Conservation (phyloP, 1,140 invertebrate species). For the Drosophila sp. region DNA sequence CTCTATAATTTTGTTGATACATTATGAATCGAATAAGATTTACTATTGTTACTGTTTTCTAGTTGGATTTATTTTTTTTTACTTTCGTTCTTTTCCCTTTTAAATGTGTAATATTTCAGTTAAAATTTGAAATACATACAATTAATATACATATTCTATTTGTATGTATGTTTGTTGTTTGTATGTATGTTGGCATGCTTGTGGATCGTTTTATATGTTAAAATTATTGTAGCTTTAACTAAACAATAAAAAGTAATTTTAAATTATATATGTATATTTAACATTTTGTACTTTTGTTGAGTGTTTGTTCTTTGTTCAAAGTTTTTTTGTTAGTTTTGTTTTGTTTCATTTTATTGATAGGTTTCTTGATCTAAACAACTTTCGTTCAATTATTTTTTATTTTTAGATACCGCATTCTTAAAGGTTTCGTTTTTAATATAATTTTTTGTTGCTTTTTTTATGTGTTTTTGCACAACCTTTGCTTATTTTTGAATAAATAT, state of each 20-base stretch:
- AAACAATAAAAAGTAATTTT: conserved; percentile 74
- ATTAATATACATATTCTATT: conserved; percentile 29
- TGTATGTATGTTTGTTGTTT: conserved; percentile 18
- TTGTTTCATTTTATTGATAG: conserved; percentile 34
- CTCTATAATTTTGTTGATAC: conserved; percentile 28
- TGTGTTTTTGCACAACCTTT: conserved; percentile 83
- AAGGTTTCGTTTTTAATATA: conserved; percentile 62
- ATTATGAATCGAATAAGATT: conserved; percentile 38
- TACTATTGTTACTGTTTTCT: conserved; percentile 32
- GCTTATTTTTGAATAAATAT: conserved; percentile 83
- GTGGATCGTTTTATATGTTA: conserved; percentile 46
- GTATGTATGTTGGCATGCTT: conserved; percentile 48
- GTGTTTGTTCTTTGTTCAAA: conserved; percentile 71
- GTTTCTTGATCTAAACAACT: conserved; percentile 49
- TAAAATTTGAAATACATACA: conserved; percentile 51
- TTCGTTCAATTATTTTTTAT: conserved; percentile 48
- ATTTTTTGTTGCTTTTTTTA: conserved; percentile 75
- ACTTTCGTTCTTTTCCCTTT: background rate
- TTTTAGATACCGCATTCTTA: conserved; percentile 66
- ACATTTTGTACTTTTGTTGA: conserved; percentile 83
- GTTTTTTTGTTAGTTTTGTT: conserved; percentile 34
- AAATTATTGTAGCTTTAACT: conserved; percentile 67
- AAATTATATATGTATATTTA: conserved; percentile 82
- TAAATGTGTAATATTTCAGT: conserved; percentile 35
- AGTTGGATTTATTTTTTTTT: background rate